phyloP scores from a whole-genome alignment of 2,113 vertebrate species.

The Chaenogobius annularis region DNA sequence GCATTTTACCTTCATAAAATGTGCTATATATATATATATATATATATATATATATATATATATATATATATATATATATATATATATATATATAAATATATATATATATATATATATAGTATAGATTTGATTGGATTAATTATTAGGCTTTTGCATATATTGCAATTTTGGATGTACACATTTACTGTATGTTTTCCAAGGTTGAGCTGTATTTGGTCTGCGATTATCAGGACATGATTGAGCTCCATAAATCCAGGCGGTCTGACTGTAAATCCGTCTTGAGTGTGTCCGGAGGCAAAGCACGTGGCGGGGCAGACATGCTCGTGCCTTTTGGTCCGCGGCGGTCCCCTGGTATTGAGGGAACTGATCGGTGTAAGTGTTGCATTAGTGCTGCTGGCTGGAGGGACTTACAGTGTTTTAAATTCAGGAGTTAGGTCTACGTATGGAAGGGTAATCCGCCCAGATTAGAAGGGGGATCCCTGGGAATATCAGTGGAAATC shows the following conservation, averaged over 20 bases:
- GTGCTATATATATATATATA: no score
- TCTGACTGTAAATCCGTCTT: slow-evolving; percentile 48
- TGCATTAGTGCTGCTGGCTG: slow-evolving; percentile 58
- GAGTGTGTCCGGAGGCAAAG: slow-evolving; percentile 36
- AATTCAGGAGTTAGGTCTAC: slow-evolving; percentile 61
- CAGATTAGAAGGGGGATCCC: slow-evolving; percentile 65
- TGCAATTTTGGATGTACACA: slow-evolving; percentile 24
- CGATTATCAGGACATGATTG: slow-evolving; percentile 20
- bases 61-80: no score
- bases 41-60: no score
- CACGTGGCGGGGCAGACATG: slow-evolving; percentile 11
- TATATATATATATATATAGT: no score
- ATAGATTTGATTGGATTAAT: not conserved
- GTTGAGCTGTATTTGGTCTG: slow-evolving; percentile 3
- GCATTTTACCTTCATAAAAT: no score
- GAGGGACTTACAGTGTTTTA: slow-evolving; percentile 65
- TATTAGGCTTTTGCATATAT: not conserved
- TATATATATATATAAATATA: no score
- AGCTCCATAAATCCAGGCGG: slow-evolving; percentile 43
- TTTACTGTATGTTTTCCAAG: slow-evolving; percentile 3
- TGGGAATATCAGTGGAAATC: slow-evolving; percentile 70
- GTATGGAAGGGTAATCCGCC: slow-evolving; percentile 64
- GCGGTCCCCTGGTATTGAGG: slow-evolving; percentile 45
- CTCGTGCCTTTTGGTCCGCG: slow-evolving; percentile 41
- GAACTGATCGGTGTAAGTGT: slow-evolving; percentile 53